Evolutionary conservation across 2,888 invertebrate species (phyloP).

Genomic region (Dorcus hopei): DNA sequence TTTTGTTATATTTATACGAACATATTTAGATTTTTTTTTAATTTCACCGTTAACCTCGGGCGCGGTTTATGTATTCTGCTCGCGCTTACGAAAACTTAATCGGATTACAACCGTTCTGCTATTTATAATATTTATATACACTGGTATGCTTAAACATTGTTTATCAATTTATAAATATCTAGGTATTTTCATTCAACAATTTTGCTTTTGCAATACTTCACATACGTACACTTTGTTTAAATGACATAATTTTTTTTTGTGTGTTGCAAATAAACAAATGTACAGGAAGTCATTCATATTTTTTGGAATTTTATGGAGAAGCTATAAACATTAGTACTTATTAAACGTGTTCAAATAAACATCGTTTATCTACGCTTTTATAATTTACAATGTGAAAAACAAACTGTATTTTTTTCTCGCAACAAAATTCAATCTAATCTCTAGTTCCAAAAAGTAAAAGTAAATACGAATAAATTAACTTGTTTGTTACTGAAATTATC

Average conservation of each 20-base stretch:
- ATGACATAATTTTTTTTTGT: constrained; percentile 1
- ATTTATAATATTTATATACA: constrained; percentile 20
- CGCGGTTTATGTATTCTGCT: background rate
- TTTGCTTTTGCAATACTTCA: constrained; percentile 11
- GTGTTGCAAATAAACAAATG: too few species aligned
- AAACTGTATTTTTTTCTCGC: too few species aligned
- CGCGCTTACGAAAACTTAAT: background rate
- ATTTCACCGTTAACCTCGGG: background rate
- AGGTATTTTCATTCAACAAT: constrained; percentile 19
- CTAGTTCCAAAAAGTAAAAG: too few species aligned
- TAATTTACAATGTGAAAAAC: too few species aligned
- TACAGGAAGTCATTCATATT: too few species aligned
- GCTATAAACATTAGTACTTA: too few species aligned
- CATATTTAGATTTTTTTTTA: constrained; percentile 6
- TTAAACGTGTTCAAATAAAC: too few species aligned
- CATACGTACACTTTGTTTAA: background rate
- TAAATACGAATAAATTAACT: too few species aligned
- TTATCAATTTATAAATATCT: constrained; percentile 21
- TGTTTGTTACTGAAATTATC: too few species aligned
- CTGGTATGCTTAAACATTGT: constrained; percentile 16
- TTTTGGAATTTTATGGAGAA: too few species aligned
- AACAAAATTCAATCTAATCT: too few species aligned
- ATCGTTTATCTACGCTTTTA: too few species aligned
- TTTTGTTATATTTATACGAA: constrained; percentile 11
- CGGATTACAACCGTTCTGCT: constrained; percentile 8